phyloP scores from a whole-genome alignment of 2,797 vertebrate species.

The Delichon dasypus region DNA sequence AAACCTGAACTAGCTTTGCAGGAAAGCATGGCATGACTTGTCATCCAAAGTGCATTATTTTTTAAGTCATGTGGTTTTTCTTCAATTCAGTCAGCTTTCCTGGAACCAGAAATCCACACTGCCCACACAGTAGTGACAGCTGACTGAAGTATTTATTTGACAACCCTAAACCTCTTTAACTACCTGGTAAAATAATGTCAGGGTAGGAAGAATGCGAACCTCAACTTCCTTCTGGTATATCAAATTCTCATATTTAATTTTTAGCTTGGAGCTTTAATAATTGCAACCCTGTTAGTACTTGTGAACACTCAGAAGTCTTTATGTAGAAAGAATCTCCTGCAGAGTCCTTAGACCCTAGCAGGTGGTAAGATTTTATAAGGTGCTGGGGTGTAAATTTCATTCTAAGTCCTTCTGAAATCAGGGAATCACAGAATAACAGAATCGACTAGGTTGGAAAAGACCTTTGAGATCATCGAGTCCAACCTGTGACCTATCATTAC shows the following conservation, averaged over 20 bases:
- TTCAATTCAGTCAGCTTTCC: neutral
- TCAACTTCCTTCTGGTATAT: neutral
- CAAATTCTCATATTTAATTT: neutral
- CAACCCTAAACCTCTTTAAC: neutral
- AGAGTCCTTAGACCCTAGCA: neutral
- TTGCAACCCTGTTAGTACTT: neutral
- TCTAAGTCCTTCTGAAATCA: neutral
- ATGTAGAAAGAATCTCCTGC: neutral
- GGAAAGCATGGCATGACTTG: neutral
- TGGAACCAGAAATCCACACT: neutral
- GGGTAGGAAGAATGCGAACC: neutral
- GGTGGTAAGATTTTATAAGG: constrained; percentile 4
- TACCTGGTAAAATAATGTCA: neutral
- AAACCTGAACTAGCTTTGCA: neutral
- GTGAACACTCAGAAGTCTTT: neutral
- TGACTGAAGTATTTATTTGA: constrained; percentile 1
- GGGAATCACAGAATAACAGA: neutral
- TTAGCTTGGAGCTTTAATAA: neutral
- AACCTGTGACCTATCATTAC: neutral
- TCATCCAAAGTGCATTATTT: neutral
- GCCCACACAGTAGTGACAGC: neutral
- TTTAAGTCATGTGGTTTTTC: neutral
- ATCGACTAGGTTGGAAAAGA: neutral
- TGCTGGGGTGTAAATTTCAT: neutral
- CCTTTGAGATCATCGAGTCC: neutral